Base-by-base conservation (phyloP, 2,888 invertebrate species). In the Volucella inanis region DNA sequence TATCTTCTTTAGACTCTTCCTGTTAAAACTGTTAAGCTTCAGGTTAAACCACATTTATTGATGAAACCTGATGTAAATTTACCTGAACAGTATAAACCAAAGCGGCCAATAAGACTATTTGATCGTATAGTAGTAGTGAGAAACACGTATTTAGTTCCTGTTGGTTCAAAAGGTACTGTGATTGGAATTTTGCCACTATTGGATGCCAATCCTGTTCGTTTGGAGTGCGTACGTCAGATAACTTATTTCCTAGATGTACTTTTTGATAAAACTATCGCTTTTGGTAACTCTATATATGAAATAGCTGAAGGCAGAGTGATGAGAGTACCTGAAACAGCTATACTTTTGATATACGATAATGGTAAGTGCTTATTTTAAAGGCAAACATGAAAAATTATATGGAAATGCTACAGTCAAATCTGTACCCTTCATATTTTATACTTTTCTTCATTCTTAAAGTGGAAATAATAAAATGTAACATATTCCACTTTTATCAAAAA, bases 101-200 rank as follows among this genome's bases (percentile, higher is more conserved):
- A 87, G 18, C 65, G 76, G 0, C 52, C 87, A 0, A 83, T 91
- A 10, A 87, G 87, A 82, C 90, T 99, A 81, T 95, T 96, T 89
- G 98, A 99, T 92, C 94, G 99, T 65, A 95, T 99, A 57, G 95
- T 98, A 4, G 95, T 96, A 89, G 95, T 96, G 0, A 93, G 96
- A 41, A 94, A 94, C 43, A 94, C 95, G 67, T 96, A 94, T 89
- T 94, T 95, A 90, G 91, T 97, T 14, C 98, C 98, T 0, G 91
- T 96, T 6, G 98, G 98, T 1, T 93, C 94, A 10, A 94, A 94
- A 85, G 99, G 99, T 39, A 98, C 97, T 0, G 93, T 99, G 0
- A 95, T 97, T n/a, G 97, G 94, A 0, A 93, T 95, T 9, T 92
- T 93, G 72, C 90, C 92, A 87, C 88, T 92, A 49, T 87, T 90